These are phyloP conservation scores for Dolomedes plantarius DNA, from an alignment of 2,888 invertebrate species.

Conservation along the genomic window DNA sequence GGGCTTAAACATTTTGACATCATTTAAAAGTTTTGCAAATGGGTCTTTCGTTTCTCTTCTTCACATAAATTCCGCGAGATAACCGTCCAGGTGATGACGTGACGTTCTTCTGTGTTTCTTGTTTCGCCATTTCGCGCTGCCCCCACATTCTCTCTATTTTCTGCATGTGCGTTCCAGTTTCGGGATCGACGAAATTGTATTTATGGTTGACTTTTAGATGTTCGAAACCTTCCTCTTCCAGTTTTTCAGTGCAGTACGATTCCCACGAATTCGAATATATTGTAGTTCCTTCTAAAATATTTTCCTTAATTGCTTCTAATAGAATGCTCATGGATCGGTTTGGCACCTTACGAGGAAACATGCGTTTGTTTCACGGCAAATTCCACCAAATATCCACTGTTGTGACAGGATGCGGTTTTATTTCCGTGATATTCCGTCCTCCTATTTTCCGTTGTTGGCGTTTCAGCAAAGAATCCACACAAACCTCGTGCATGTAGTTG, in stretches of 20 bases:
- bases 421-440: no score
- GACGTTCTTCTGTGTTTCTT: slow-evolving; percentile 22
- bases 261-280: slow-evolving; percentile 20
- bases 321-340: not conserved
- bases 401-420: no score
- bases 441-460: no score
- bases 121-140: slow-evolving; percentile 26
- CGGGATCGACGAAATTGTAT: slow-evolving; percentile 26
- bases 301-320: not conserved
- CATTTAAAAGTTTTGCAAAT: no score
- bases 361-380: no score
- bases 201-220: slow-evolving; percentile 27
- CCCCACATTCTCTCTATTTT: slow-evolving; percentile 26
- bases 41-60: not conserved
- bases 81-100: not conserved
- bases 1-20: not conserved
- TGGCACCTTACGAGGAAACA: no score
- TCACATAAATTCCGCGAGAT: slow-evolving; percentile 13
- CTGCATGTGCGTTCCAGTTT: slow-evolving; percentile 35
- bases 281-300: slow-evolving; percentile 19
- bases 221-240: slow-evolving; percentile 21
- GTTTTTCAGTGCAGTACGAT: not conserved
- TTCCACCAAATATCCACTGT: no score
- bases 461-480: no score
- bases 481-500: no score